Base-by-base conservation (phyloP, 2,888 invertebrate species). In the Argyra leucocephala region DNA sequence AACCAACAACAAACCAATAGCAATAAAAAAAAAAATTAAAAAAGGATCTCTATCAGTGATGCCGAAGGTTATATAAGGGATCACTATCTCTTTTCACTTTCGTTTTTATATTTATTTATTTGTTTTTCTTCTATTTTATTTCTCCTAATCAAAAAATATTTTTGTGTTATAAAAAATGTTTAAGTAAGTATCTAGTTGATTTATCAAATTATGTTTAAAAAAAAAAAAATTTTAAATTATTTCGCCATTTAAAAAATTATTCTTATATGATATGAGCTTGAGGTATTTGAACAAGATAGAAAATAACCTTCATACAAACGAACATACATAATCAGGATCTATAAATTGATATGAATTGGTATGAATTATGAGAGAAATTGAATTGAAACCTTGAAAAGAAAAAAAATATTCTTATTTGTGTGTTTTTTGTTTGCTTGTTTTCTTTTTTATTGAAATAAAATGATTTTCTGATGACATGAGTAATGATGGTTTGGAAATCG, bases 391-490 rank as follows among this genome's bases (percentile, higher is more conserved):
- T n/a, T n/a, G n/a, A n/a, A n/a, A n/a, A n/a, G n/a, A n/a, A n/a
- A n/a, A n/a, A n/a, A n/a, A n/a, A n/a, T n/a, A n/a, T n/a, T n/a
- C n/a, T n/a, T n/a, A n/a, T n/a, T n/a, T n/a, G n/a, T 6, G 4
- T 26, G 26, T 26, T 26, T 26, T 26, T 26, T 31, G 31, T 2
- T 31, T 31, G 31, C 1, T 6, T 31, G 31, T 2, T 31, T 4
- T 31, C 1, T 31, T 48, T 48, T 48, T 48, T 15, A 48, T 48
- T 48, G 48, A 48, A 48, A 48, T 15, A 48, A 48, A 48, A 48
- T 48, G 48, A 48, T 48, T 48, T 48, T 18, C 48, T 48, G 48
- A 48, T 48, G 48, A 48, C 48, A 48, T 48, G 48, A 48, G 48
- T 48, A 48, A 48, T 48, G 48, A 48, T 48, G 48, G 48, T 48